Conservation (phyloP, 1,140 invertebrate genomes). For the Eupristina koningsbergeri region DNA sequence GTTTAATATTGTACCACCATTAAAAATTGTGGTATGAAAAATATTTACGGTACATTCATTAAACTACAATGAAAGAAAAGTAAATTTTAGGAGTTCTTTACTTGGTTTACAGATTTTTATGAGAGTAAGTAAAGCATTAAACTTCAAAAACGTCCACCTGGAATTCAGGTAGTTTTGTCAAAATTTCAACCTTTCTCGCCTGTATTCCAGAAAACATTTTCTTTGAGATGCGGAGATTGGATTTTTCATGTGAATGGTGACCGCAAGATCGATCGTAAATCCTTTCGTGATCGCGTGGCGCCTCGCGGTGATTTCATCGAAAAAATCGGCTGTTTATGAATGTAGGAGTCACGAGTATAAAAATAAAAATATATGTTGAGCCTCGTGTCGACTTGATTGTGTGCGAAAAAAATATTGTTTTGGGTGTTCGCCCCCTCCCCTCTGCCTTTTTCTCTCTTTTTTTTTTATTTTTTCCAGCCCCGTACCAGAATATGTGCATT, state of each 20-base stretch:
- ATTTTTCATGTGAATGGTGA: neutral
- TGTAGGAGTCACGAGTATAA: neutral
- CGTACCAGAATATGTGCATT: slow-evolving; percentile 39
- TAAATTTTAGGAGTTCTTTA: neutral
- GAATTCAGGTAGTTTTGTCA: slow-evolving; percentile 7
- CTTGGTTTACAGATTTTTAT: too few species aligned
- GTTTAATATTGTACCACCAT: too few species aligned
- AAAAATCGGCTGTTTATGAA: slow-evolving; percentile 26
- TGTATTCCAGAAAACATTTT: neutral
- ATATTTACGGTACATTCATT: too few species aligned
- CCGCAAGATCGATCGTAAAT: neutral
- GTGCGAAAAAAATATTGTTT: slow-evolving; percentile 17
- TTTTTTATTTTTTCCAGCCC: neutral
- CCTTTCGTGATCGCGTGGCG: slow-evolving; percentile 15
- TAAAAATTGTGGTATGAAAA: too few species aligned
- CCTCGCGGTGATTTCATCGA: slow-evolving; percentile 47
- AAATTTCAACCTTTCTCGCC: neutral
- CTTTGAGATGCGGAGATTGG: neutral
- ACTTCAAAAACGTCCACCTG: neutral
- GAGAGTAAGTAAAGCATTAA: too few species aligned
- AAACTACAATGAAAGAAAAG: too few species aligned
- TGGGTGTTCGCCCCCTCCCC: neutral
- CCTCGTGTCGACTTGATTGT: slow-evolving; percentile 21
- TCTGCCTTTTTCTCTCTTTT: neutral
- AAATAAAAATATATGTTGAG: slow-evolving; percentile 30